phyloP scores from a whole-genome alignment of 2,888 invertebrate species.

The Miltochrista miniata region DNA sequence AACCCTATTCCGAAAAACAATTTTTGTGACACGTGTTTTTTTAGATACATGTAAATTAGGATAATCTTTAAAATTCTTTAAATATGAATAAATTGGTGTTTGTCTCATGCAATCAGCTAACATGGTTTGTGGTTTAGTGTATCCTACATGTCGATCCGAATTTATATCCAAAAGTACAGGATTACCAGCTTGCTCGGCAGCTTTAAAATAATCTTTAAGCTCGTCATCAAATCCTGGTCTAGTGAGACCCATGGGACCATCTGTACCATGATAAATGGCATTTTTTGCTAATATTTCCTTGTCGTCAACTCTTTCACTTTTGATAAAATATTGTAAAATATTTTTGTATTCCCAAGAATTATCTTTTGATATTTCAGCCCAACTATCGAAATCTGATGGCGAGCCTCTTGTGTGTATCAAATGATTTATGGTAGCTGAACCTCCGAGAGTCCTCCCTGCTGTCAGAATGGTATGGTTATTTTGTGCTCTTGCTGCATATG shows the following conservation, averaged over 20 bases:
- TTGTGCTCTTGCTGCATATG: constrained; percentile 10
- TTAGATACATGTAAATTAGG: constrained; percentile 22
- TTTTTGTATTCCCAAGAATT: constrained; percentile 11
- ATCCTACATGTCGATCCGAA: constrained; percentile 15
- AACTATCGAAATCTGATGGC: constrained; percentile 6
- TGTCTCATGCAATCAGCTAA: constrained; percentile 19
- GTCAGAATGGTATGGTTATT: constrained; percentile 15
- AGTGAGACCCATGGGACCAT: constrained; percentile 20
- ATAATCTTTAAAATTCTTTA: constrained; percentile 13
- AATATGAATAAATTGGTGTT: constrained; percentile 17
- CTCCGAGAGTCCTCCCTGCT: constrained; percentile 18
- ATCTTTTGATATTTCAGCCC: constrained; percentile 9
- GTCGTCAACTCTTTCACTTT: constrained; percentile 15
- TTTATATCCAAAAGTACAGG: constrained; percentile 21
- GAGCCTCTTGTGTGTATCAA: constrained; percentile 2
- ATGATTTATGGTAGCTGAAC: constrained; percentile 16
- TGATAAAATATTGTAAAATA: constrained; percentile 16
- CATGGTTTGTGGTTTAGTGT: constrained; percentile 13
- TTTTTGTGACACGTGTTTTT: constrained; percentile 19
- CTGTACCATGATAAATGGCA: constrained; percentile 14
- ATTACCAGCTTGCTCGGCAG: constrained; percentile 24
- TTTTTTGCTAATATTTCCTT: constrained; percentile 6
- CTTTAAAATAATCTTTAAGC: constrained; percentile 13
- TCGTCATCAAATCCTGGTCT: constrained; percentile 9
- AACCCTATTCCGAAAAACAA: constrained; percentile 15